Percentiles rank a stretch among this genome's conserved stretches.
Evolutionary conservation across 64 coral and sea anemone species (phyloP).

Genomic region (Pocillopora verrucosa): DNA sequence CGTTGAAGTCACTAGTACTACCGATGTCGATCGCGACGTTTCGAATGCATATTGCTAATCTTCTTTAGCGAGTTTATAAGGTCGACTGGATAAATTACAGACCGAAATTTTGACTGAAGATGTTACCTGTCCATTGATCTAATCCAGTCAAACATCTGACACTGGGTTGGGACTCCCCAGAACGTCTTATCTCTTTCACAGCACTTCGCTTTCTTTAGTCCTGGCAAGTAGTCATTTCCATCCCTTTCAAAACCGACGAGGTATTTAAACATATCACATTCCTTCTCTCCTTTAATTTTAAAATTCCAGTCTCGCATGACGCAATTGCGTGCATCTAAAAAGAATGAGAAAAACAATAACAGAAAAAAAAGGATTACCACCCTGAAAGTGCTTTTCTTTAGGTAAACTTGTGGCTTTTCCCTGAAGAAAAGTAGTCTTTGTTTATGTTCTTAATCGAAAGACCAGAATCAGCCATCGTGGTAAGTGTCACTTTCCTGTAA

Average conservation of each 20-base stretch:
- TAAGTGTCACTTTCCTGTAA: not conserved
- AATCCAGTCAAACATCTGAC: slow-evolving; percentile 22
- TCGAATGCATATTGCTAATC: too few relatives aligned
- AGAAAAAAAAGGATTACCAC: not conserved
- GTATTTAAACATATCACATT: not conserved
- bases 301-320: slow-evolving; percentile 13
- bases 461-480: not conserved
- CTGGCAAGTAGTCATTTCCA: not conserved
- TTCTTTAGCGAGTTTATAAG: too few relatives aligned
- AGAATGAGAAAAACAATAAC: not conserved
- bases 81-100: too few relatives aligned
- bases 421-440: too few relatives aligned
- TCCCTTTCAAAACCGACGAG: slow-evolving; percentile 28
- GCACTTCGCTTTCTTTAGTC: slow-evolving; percentile 20
- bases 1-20: too few relatives aligned
- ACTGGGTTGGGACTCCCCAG: slow-evolving; percentile 2
- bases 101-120: too few relatives aligned
- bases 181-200: slow-evolving; percentile 8
- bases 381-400: not conserved
- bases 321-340: not conserved
- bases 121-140: slow-evolving; percentile 14
- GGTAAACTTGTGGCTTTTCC: not conserved
- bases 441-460: too few relatives aligned
- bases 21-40: too few relatives aligned
- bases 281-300: not conserved